phyloP scores from a whole-genome alignment of 2,888 invertebrate genomes.

The Yponomeuta malinellus region DNA sequence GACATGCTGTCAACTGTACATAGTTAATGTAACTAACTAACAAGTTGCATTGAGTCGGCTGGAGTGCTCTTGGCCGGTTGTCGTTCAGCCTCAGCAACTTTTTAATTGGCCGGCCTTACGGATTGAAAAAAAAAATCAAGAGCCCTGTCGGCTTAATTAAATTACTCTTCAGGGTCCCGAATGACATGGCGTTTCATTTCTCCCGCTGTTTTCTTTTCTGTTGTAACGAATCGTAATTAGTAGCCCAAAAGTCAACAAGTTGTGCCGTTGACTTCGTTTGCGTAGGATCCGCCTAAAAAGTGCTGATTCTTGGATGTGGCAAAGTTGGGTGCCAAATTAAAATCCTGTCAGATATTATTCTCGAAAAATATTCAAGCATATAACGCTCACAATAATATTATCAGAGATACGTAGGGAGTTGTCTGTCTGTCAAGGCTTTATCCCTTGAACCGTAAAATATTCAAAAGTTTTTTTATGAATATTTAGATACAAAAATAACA shows the following conservation, averaged over 20 bases:
- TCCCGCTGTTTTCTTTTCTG: slow-evolving; percentile 38
- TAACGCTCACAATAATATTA: too few species aligned
- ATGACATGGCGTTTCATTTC: slow-evolving; percentile 44
- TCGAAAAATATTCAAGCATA: too few species aligned
- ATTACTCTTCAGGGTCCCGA: slow-evolving; percentile 51
- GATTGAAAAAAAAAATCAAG: slow-evolving; percentile 57
- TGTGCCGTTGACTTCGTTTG: too few species aligned
- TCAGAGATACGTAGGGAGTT: too few species aligned
- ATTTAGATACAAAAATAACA: too few species aligned
- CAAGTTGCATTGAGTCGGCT: slow-evolving; percentile 41
- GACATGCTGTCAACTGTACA: not conserved
- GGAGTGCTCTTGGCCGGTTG: slow-evolving; percentile 49
- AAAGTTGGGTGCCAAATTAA: too few species aligned
- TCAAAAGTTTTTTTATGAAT: too few species aligned
- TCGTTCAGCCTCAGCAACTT: slow-evolving; percentile 58
- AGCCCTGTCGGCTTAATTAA: slow-evolving; percentile 57
- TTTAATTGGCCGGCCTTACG: slow-evolving; percentile 63
- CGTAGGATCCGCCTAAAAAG: too few species aligned
- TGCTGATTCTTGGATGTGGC: too few species aligned
- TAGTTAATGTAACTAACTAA: slow-evolving; percentile 32
- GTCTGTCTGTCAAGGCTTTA: too few species aligned
- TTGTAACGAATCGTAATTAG: slow-evolving; percentile 39
- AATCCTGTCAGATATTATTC: too few species aligned
- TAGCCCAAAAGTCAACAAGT: slow-evolving; percentile 13
- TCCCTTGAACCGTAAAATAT: too few species aligned